Conservation (phyloP, 2,797 vertebrate genomes). For the Callimico goeldii region DNA sequence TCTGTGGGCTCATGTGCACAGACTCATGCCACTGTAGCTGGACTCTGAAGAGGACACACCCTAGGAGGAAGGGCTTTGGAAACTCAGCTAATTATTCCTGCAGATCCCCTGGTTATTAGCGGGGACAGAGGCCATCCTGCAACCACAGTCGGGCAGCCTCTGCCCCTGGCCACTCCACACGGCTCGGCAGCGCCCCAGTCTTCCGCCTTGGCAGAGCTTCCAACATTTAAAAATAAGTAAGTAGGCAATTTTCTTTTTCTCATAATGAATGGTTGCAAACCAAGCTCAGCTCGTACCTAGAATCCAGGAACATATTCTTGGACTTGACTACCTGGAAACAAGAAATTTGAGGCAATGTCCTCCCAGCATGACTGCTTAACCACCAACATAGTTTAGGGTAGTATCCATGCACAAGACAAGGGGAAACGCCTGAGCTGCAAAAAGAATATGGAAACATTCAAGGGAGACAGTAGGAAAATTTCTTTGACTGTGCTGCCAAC, state of each 20-base stretch:
- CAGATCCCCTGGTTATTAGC: not conserved
- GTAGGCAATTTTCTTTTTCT: not conserved
- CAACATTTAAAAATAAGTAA: not conserved
- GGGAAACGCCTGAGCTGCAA: not conserved
- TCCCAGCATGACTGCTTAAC: not conserved
- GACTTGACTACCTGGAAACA: not conserved
- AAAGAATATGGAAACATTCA: slow-evolving; percentile 51
- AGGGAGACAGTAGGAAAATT: slow-evolving; percentile 19
- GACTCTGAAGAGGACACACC: not conserved
- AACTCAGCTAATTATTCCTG: not conserved
- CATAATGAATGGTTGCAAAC: not conserved
- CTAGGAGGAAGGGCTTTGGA: not conserved
- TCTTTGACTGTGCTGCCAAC: not conserved
- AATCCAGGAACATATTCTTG: slow-evolving; percentile 26
- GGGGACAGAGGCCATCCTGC: not conserved
- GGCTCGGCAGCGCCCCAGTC: not conserved
- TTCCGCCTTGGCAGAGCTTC: not conserved
- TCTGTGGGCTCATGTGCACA: not conserved
- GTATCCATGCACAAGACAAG: not conserved
- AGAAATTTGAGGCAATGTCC: not conserved
- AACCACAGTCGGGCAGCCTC: not conserved
- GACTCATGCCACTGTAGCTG: not conserved
- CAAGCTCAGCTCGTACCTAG: not conserved
- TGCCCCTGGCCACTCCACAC: not conserved
- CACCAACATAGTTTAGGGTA: not conserved